A percentile compares a stretch with the other conserved stretches of the same genome.
phyloP scores from a whole-genome alignment of 2,113 vertebrate genomes.

The Chionomys nivalis region DNA sequence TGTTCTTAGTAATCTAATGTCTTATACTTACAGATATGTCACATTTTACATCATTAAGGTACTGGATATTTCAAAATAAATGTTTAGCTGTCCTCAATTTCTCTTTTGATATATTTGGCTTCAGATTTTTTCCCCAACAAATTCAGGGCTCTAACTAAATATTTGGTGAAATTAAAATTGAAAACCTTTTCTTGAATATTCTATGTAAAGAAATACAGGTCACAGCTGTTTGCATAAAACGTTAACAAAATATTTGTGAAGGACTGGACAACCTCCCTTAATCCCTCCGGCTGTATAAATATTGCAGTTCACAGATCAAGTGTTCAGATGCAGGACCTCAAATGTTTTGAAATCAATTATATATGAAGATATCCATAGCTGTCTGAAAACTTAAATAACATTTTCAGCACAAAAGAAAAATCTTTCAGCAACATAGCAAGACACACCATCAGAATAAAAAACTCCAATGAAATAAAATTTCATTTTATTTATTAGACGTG shows the following conservation, averaged over 20 bases:
- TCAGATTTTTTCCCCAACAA: constrained; percentile 29
- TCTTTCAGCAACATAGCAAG: not conserved
- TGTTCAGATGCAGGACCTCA: not conserved
- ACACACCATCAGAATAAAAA: not conserved
- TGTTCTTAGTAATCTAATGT: not conserved
- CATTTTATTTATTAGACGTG: constrained; percentile 20
- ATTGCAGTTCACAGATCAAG: not conserved
- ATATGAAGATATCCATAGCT: constrained; percentile 34
- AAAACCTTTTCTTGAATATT: constrained; percentile 34
- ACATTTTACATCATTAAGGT: not conserved
- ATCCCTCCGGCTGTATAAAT: constrained; percentile 47
- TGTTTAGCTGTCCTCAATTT: not conserved
- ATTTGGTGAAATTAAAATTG: not conserved
- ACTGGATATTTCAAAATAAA: not conserved
- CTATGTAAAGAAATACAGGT: not conserved
- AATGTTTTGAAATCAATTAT: constrained; percentile 61
- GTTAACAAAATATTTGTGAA: constrained; percentile 56
- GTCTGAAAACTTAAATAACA: constrained; percentile 45
- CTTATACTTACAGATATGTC: not conserved
- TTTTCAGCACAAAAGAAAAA: constrained; percentile 21
- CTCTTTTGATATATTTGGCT: not conserved
- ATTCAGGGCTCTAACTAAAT: not conserved
- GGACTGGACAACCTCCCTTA: not conserved
- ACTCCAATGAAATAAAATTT: not conserved
- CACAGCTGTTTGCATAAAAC: constrained; percentile 3